phyloP scores from a whole-genome alignment of 2,888 invertebrate species.

The Lacanobia oleracea region DNA sequence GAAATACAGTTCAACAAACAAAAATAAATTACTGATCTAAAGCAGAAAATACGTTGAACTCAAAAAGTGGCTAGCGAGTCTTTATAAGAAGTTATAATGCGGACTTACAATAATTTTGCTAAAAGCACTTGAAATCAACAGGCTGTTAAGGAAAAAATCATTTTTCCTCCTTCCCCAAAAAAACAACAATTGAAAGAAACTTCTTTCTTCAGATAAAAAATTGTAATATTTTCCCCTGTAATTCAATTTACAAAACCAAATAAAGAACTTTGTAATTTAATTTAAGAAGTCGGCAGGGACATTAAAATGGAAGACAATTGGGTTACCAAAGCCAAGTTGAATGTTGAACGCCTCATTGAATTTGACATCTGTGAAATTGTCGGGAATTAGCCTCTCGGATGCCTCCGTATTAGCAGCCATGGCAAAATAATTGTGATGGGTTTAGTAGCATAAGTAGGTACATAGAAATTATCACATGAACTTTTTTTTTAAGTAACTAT shows the following conservation, averaged over 20 bases:
- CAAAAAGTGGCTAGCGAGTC: slow-evolving; percentile 6
- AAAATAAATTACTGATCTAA: slow-evolving; percentile 9
- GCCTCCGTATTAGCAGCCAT: background rate
- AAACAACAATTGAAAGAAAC: slow-evolving; percentile 42
- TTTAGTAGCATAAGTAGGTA: too few relatives aligned
- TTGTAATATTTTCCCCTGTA: slow-evolving; percentile 33
- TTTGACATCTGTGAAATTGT: slow-evolving; percentile 14
- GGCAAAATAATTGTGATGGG: too few relatives aligned
- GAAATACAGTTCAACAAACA: slow-evolving; percentile 12
- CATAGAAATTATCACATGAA: too few relatives aligned
- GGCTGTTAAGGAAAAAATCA: slow-evolving; percentile 16
- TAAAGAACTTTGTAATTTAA: slow-evolving; percentile 47
- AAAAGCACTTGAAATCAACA: slow-evolving; percentile 39
- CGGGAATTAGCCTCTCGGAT: background rate
- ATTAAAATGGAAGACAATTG: slow-evolving; percentile 31
- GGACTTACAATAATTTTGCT: slow-evolving; percentile 48
- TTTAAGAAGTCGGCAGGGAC: slow-evolving; percentile 21
- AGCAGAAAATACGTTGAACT: slow-evolving; percentile 19
- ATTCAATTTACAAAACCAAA: slow-evolving; percentile 52
- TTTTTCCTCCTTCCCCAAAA: slow-evolving; percentile 12
- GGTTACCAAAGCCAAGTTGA: background rate
- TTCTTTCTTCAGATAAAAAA: slow-evolving; percentile 37
- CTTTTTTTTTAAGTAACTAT: too few relatives aligned
- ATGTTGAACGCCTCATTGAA: slow-evolving; percentile 13
- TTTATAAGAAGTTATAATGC: slow-evolving; percentile 4